Evolutionary conservation across 2,797 vertebrate genomes (phyloP), one percentile per base, ranked within the genome.

Genomic region (Pseudocheirus occidentalis): DNA sequence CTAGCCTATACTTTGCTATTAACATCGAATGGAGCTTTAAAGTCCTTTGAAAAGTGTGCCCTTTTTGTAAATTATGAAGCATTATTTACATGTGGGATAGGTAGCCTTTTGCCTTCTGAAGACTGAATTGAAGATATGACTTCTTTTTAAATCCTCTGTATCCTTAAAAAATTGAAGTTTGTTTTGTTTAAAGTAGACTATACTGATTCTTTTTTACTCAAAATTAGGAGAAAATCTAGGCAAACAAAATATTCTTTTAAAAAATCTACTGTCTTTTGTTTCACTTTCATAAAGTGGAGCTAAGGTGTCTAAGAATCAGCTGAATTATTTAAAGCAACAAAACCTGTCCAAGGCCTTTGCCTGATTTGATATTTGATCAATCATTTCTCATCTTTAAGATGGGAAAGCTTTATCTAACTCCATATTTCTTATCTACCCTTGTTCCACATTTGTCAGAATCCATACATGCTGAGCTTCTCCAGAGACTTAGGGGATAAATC

Each of bases 1-100:
- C 10, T 53, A 90, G 92, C 95, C 92, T 98, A 97, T 94, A 91
- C 90, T 96, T 55, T 93, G 94, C 98, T 97, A 81, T 91, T 95
- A 97, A 98, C 98, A 96, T 0, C 0, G 91, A 92, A 95, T 92
- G 55, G 56, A 93, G 24, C 40, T 14, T 34, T 87, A 73, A 73
- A 90, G 9, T 93, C 94, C 5, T 81, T 21, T 46, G 52, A 54
- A 94, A 29, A 73, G 29, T 13, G 0, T 12, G 91, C 3, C 97
- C 91, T 13, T 0, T 34, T 89, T 89, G 90, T 31, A 95, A 97
- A 96, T 95, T 94, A 92, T 55, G 91, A 96, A 96, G 95, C 29
- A 94, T 0, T 16, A 52, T 54, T n/a, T 81, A 34, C 0, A 73
- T 4, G 0, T 2, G 53, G 31, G 40, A 52, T 34, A 93, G 53